Base-by-base conservation (phyloP, 2,113 vertebrate genomes). In the Nannospalax galili region DNA sequence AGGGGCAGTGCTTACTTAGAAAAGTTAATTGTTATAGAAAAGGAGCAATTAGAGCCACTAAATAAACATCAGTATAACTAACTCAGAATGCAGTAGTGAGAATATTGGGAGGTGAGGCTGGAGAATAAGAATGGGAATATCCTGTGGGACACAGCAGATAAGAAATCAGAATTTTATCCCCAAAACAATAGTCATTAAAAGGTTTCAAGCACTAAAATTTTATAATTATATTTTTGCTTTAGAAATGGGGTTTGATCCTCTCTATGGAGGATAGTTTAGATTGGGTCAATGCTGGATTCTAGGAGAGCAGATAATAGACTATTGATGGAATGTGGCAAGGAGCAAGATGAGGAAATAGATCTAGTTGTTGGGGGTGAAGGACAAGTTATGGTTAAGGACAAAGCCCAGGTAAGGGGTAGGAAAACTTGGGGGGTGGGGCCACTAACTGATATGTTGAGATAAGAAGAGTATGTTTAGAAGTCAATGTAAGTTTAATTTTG, bases 401-500 rank as follows among this genome's bases (percentile, higher is more conserved):
- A 84, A 88, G 26, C 16, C 5, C 82, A 91, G 20, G 12, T n/a
- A 78, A 37, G 32, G 8, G 19, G 64, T 64, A 88, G 8, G 32
- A n/a, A 52, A 48, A 19, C 2, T 67, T 2, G 20, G 2, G 8
- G 2, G 15, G 11, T 88, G 32, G 15, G 58, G 6, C 58, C 45
- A 84, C 56, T 74, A 37, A 88, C 16, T 73, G 32, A 84, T 79
- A 69, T 20, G 35, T 14, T 30, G 7, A 65, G 37, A 37, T 60
- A 78, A 84, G 48, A 91, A 22, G 15, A 60, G 5, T n/a, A 58
- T 37, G 35, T 28, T 73, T 86, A 65, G 37, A 91, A 90, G n/a
- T 62, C 52, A 58, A 52, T 30, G 17, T n/a, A n/a, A n/a, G n/a
- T 87, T 93, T 90, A 17, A 35, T 52, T 93, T 93, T 82, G 35